Evolutionary conservation across 1,140 invertebrate genomes (phyloP), one percentile per base, ranked within the genome.

Genomic region (Globodera rostochiensis): DNA sequence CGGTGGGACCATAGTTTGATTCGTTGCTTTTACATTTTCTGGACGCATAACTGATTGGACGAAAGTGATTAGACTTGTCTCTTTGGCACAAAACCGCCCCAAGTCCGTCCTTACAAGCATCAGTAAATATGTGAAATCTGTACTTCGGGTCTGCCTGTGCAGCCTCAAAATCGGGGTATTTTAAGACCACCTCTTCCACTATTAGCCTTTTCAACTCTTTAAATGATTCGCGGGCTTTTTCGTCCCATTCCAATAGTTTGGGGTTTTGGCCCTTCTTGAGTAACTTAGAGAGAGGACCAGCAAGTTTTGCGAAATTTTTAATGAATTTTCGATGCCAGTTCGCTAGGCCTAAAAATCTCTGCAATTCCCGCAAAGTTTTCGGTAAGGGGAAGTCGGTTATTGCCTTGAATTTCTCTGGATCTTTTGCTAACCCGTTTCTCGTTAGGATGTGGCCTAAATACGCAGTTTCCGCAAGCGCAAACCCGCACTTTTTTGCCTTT

Each of bases 41-140:
- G 1, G 75, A 77, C 8, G 75, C 75, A 74, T 64, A 77, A 45
- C 69, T 74, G 8, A 77, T 60, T 46, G 75, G 75, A 74, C 75
- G 19, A 5, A 77, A 7, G 6, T 47, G 19, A 1, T 21, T 7
- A 6, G 53, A 21, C 21, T 57, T 6, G 9, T 77, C 75, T 6
- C 53, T 19, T 71, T 77, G 75, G 21, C 75, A 77, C 1, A 77
- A 49, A 19, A 45, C 45, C 47, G 74, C 74, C 15, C 25, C 25
- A 64, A 76, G 6, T 3, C 74, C 74, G 11, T 15, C 47, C 6
- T 76, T 76, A 25, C 11, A 53, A 53, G 74, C 74, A 6, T 76
- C 74, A 3, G 74, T 64, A 1, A 76, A 3, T 1, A 76, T 70
- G 15, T 53, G 36, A 76, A 76, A 76, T 45, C 11, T 7, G 3